These are phyloP conservation scores for Drosophila mauritiana DNA, from an alignment of 1,140 invertebrate genomes.

Conservation along the genomic window DNA sequence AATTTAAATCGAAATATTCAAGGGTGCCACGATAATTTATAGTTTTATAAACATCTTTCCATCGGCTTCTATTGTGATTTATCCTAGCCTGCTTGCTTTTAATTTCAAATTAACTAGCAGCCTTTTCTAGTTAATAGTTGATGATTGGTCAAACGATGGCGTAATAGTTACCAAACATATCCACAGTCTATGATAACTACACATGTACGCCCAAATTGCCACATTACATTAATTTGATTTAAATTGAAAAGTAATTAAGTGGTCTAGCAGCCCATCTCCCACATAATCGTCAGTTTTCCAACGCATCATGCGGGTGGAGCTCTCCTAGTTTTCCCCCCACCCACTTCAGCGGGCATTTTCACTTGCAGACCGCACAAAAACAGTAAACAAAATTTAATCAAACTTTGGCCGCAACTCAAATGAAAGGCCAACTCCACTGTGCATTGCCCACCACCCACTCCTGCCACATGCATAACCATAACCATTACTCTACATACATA, in stretches of 20 bases:
- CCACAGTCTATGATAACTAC: background rate
- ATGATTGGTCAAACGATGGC: background rate
- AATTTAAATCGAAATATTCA: constrained; percentile 1
- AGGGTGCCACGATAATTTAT: background rate
- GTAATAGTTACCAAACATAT: too few species aligned
- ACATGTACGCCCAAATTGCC: background rate
- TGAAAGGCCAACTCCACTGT: constrained; percentile 25
- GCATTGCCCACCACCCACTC: constrained; percentile 4
- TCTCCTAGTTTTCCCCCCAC: constrained; percentile 19
- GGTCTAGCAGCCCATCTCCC: constrained; percentile 1
- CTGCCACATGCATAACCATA: background rate
- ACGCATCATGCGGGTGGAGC: constrained; percentile 23
- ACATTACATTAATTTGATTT: constrained; percentile 14
- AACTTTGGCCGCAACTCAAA: constrained; percentile 39
- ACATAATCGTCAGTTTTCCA: constrained; percentile 6
- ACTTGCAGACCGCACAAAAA: constrained; percentile 10
- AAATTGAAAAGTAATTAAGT: constrained; percentile 39
- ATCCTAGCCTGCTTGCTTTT: too few species aligned
- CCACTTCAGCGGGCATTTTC: background rate
- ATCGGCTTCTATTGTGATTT: too few species aligned
- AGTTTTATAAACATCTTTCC: too few species aligned
- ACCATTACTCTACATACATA: background rate
- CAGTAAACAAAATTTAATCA: constrained; percentile 51
- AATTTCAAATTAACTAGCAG: too few species aligned
- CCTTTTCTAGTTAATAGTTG: background rate